These are phyloP conservation scores for Pissodes strobi DNA, from an alignment of 1,140 invertebrate species.

Conservation along the genomic window DNA sequence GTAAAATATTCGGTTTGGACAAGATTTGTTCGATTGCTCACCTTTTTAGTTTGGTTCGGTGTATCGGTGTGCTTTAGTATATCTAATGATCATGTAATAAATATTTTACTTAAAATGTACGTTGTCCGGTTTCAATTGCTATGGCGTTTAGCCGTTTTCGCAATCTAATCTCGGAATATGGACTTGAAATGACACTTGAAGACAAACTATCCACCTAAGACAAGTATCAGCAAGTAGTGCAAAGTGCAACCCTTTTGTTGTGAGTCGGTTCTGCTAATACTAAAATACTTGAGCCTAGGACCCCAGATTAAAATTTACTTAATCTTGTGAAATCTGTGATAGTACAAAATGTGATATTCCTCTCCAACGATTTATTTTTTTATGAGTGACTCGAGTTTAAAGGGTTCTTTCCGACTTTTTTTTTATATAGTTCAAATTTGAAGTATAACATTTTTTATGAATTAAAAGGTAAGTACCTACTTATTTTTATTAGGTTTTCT, in stretches of 20 bases:
- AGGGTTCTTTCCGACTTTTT: no score
- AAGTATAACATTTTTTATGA: no score
- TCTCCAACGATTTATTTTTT: slow-evolving; percentile 31
- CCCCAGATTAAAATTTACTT: slow-evolving; percentile 17
- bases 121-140: slow-evolving; percentile 50
- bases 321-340: slow-evolving; percentile 46
- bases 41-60: slow-evolving; percentile 27
- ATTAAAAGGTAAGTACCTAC: no score
- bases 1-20: slow-evolving; percentile 29
- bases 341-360: slow-evolving; percentile 49
- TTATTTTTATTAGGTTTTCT: no score
- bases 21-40: slow-evolving; percentile 29
- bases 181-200: slow-evolving; percentile 45
- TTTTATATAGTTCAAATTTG: no score
- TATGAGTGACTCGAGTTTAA: slow-evolving; percentile 27
- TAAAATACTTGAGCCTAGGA: slow-evolving; percentile 14
- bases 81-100: slow-evolving; percentile 27
- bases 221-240: slow-evolving; percentile 24
- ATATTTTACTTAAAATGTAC: slow-evolving; percentile 40
- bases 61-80: no score
- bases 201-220: slow-evolving; percentile 31
- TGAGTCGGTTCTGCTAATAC: slow-evolving; percentile 9
- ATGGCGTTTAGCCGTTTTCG: slow-evolving; percentile 51
- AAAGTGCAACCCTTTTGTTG: slow-evolving; percentile 18
- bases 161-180: slow-evolving; percentile 41